A percentile compares a stretch with the other conserved stretches of the same genome.
phyloP scores from a whole-genome alignment of 2,888 invertebrate genomes.

The Muschampia plurimacula region DNA sequence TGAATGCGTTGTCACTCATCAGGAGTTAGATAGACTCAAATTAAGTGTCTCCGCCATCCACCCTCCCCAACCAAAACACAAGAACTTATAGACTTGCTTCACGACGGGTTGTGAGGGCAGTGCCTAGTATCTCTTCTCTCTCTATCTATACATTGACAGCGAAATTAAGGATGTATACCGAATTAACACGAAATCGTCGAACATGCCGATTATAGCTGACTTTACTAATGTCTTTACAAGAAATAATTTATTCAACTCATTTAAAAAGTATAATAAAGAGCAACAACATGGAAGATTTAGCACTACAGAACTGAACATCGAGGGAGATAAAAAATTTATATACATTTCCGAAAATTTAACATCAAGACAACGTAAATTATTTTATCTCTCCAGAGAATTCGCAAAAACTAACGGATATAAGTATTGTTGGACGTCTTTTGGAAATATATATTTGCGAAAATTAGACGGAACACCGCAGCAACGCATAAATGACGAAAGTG shows the following conservation, averaged over 20 bases:
- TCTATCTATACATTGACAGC: no score
- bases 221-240: not conserved
- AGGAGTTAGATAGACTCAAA: no score
- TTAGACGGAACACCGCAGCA: not conserved
- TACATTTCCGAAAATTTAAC: not conserved
- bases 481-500: not conserved
- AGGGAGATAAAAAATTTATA: not conserved
- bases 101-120: no score
- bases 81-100: no score
- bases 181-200: not conserved
- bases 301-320: not conserved
- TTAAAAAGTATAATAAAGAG: constrained; percentile 4
- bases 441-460: not conserved
- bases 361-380: not conserved
- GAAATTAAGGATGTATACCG: not conserved
- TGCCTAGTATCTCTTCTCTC: no score
- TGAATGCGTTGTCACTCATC: no score
- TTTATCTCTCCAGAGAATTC: not conserved
- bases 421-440: constrained; percentile 1
- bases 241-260: not conserved
- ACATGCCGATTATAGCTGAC: not conserved
- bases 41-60: no score
- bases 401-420: not conserved
- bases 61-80: no score
- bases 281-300: not conserved